Evolutionary conservation across 1,140 invertebrate species (phyloP), one percentile per base, ranked within the genome.

Genomic region (Bicyclus anynana): DNA sequence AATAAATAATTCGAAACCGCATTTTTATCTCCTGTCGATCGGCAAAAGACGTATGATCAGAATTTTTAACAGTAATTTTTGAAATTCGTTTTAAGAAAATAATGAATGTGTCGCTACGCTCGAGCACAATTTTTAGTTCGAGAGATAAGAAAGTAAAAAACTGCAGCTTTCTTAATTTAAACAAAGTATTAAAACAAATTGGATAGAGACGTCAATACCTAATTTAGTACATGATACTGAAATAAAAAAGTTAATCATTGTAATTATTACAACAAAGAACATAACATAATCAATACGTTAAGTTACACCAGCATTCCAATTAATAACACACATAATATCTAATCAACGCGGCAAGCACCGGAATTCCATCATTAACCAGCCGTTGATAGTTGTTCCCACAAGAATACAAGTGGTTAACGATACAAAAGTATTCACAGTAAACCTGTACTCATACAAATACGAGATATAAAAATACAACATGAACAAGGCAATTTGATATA

Each of bases 11-110:
- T 53, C 37, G 42, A 65, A 38, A 62, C 42, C 21, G 59, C 35
- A 53, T 58, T 53, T 48, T 63, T 64, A 70, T 70, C 64, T 62
- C 7, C 37, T 57, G 42, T 61, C 61, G 55, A 70, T 62, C 65
- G 42, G 48, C 14, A 37, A 52, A 54, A 64, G 56, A 65, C 55
- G 56, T 49, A 63, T 57, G 47, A 66, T 50, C 50, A 49, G 52
- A 56, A 69, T 63, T 63, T 66, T 66, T 18, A 37, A n/a, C 56
- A 51, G 56, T 57, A 65, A 62, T 62, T 65, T 64, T 58, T 52
- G 52, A 51, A 61, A 50, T 35, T 44, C 47, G 13, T 26, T 50
- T 50, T 18, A 50, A 33, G 12, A 50, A 61, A 55, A 55, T 55
- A 61, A 61, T 55, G 59, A 50, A 50, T n/a, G 42, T n/a, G 42